These are phyloP conservation scores for Teleopsis dalmanni DNA, from an alignment of 1,140 invertebrate species.

Conservation along the genomic window DNA sequence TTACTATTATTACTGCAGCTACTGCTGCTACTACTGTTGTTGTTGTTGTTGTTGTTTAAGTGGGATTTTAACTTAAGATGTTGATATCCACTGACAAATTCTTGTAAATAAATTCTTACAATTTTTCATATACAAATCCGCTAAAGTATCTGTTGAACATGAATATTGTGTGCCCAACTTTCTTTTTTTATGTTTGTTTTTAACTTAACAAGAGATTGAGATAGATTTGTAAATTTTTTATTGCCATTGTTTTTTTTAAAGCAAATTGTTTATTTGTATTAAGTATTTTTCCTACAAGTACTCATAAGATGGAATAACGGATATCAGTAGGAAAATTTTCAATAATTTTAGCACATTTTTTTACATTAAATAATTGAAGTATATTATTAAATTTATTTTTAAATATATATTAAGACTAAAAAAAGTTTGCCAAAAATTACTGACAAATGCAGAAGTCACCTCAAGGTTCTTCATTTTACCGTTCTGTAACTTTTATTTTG, in stretches of 20 bases:
- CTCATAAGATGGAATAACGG: neutral
- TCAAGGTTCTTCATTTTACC: neutral
- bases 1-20: too few species aligned
- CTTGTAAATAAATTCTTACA: constrained; percentile 1
- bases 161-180: too few species aligned
- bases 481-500: neutral
- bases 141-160: constrained; percentile 7
- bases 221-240: neutral
- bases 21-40: too few species aligned
- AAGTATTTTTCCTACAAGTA: neutral
- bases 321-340: neutral
- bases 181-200: neutral
- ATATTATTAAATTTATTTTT: neutral
- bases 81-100: constrained; percentile 7
- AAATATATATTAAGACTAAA: neutral
- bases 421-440: neutral
- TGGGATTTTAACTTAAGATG: neutral
- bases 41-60: too few species aligned
- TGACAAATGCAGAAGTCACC: neutral
- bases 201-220: neutral
- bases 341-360: neutral
- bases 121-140: constrained; percentile 4
- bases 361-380: neutral
- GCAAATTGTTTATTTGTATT: neutral
- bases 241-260: neutral